Evolutionary conservation across 2,797 vertebrate genomes (phyloP), one percentile per base, ranked within the genome.

Genomic region (Ceyx erithaca): DNA sequence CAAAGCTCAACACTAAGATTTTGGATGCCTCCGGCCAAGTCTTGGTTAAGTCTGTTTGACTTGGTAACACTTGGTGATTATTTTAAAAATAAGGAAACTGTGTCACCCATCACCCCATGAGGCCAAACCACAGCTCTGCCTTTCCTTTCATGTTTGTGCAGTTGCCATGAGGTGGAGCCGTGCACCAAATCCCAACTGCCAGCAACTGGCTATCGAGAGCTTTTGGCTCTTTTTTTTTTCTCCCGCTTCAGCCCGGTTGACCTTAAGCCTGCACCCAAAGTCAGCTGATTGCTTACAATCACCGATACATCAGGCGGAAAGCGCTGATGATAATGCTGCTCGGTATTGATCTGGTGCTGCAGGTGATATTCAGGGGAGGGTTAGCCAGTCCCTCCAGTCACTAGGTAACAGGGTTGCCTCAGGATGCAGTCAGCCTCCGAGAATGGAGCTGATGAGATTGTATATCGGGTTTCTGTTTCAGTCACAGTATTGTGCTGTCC

Each of bases 141-240:
- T 66, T 62, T 9, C 62, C 57, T 51, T 83, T 73, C 48, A 1
- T 8, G 10, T 45, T 72, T 61, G 20, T 8, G 35, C 61, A 43
- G 66, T 11, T 35, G 59, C 95, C 95, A 16, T 75, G 62, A 90
- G 96, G 45, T 94, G 96, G 94, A 94, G 95, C 92, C 68, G 4
- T n/a, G 75, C 61, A 59, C 69, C 66, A 37, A 68, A 68, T 17
- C 51, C 41, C 81, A 64, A 9, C 28, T 1, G 0, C 3, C 0
- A 43, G 14, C 5, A 15, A n/a, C 45, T 1, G 0, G 28, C 45
- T 8, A 30, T 19, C 20, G 6, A 26, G 8, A 52, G 78, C 59
- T 89, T 70, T 63, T 1, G 40, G 46, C 17, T 76, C 7, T 52
- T 26, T 15, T 22, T 12, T 33, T 4, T 20, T 67, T 30, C 19